Evolutionary conservation across 2,113 vertebrate species (phyloP).

Genomic region (Periophthalmodon schlosseri): DNA sequence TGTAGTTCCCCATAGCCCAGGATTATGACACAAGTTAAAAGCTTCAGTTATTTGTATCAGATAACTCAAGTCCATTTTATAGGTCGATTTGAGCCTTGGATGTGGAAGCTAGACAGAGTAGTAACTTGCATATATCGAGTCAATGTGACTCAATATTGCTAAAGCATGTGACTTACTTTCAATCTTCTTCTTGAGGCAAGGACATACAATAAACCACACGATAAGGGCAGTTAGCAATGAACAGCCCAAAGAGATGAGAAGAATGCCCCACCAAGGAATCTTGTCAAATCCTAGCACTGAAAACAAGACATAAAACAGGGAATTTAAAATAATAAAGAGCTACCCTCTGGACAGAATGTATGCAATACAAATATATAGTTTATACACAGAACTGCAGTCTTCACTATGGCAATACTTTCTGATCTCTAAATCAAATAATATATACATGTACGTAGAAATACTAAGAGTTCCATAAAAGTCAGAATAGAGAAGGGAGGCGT

Average conservation of each 20-base stretch:
- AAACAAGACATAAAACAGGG: conserved; percentile 51
- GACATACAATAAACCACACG: conserved; percentile 96
- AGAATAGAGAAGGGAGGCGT: background rate
- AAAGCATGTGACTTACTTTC: conserved; percentile 84
- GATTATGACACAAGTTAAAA: background rate
- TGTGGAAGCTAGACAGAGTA: background rate
- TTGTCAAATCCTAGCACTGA: conserved; percentile 94
- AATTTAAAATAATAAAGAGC: conserved; percentile 59
- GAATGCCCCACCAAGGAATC: conserved; percentile 88
- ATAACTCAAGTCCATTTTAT: conserved; percentile 10
- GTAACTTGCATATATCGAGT: background rate
- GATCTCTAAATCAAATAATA: too few relatives aligned
- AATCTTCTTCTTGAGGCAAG: conserved; percentile 94
- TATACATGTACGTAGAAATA: too few relatives aligned
- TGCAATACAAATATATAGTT: background rate
- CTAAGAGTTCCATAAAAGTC: conserved; percentile 19
- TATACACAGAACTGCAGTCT: conserved; percentile 11
- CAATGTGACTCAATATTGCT: background rate
- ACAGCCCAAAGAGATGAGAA: conserved; percentile 87
- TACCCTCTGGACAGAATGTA: conserved; percentile 35
- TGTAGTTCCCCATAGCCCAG: background rate
- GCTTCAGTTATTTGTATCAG: background rate
- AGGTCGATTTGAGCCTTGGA: conserved; percentile 30
- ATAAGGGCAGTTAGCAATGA: conserved; percentile 84
- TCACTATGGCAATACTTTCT: conserved; percentile 23